Percentiles rank a stretch among this genome's conserved stretches.
phyloP scores from a whole-genome alignment of 2,888 invertebrate genomes.

The Stegana nigrithorax region DNA sequence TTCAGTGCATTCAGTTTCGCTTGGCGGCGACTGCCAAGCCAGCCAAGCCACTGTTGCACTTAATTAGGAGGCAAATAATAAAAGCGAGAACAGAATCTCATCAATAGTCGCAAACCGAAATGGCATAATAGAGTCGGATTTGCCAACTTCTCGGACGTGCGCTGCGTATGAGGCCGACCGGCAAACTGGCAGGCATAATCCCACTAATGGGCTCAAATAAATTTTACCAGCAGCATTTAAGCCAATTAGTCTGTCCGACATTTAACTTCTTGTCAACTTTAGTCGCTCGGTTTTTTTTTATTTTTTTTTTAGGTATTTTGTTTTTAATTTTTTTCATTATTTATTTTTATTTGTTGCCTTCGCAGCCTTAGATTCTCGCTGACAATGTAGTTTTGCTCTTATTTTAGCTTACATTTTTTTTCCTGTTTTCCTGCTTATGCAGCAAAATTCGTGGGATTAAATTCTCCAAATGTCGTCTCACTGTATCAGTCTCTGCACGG shows the following conservation, averaged over 20 bases:
- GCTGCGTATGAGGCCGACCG: not conserved
- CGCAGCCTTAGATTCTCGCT: slow-evolving; percentile 24
- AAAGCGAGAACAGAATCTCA: not conserved
- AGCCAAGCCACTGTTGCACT: no score
- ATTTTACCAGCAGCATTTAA: slow-evolving; percentile 58
- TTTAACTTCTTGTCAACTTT: slow-evolving; percentile 66
- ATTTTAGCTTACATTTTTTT: slow-evolving; percentile 20
- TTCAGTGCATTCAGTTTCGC: not conserved
- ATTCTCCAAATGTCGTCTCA: slow-evolving; percentile 45
- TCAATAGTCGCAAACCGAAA: no score
- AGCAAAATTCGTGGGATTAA: slow-evolving; percentile 62
- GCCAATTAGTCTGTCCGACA: slow-evolving; percentile 67
- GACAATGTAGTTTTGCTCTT: slow-evolving; percentile 47
- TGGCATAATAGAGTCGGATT: not conserved
- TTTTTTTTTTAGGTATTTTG: slow-evolving; percentile 34
- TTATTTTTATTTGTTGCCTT: not conserved
- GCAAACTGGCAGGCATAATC: slow-evolving; percentile 47
- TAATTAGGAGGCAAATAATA: not conserved
- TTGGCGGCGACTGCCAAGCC: no score
- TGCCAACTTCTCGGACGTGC: not conserved
- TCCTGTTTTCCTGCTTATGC: slow-evolving; percentile 49
- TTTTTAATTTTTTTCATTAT: slow-evolving; percentile 35
- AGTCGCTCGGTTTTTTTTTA: slow-evolving; percentile 43
- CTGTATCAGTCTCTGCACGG: no score
- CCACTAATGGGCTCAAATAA: slow-evolving; percentile 63